phyloP scores from a whole-genome alignment of 2,797 vertebrate genomes.

The Glossophaga mutica region DNA sequence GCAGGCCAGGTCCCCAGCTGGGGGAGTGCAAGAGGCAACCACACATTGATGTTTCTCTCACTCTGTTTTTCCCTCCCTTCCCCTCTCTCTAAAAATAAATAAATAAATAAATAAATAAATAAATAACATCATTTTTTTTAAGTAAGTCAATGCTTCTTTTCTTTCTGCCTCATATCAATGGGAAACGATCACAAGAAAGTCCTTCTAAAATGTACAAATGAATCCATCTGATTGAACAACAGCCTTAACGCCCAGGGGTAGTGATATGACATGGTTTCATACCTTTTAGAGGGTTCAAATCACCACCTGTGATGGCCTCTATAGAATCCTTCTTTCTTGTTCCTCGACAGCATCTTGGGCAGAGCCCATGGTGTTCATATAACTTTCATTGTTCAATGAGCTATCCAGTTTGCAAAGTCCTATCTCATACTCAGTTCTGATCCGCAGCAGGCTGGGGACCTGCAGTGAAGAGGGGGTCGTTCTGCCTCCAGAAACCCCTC shows the following conservation, averaged over 20 bases:
- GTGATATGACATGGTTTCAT: not conserved
- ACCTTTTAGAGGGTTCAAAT: not conserved
- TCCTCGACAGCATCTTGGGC: not conserved
- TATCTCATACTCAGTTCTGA: not conserved
- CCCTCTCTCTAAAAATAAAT: no score
- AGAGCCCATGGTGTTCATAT: not conserved
- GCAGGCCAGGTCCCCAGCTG: no score
- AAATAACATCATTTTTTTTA: no score
- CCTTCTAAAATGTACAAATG: not conserved
- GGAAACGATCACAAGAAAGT: not conserved
- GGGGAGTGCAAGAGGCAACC: no score
- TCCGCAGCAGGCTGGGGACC: not conserved
- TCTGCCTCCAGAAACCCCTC: not conserved
- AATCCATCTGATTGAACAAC: not conserved
- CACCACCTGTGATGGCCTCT: not conserved
- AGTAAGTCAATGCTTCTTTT: not conserved
- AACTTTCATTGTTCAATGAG: not conserved
- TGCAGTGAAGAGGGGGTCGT: not conserved
- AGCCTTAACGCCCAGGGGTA: not conserved
- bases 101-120: no score
- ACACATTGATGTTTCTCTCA: no score
- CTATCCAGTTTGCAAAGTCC: not conserved
- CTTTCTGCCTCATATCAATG: not conserved
- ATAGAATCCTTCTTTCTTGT: not conserved
- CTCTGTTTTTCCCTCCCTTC: no score